Evolutionary conservation across 1,140 invertebrate species (phyloP), one percentile per base, ranked within the genome.

Genomic region (Cotesia glomerata): DNA sequence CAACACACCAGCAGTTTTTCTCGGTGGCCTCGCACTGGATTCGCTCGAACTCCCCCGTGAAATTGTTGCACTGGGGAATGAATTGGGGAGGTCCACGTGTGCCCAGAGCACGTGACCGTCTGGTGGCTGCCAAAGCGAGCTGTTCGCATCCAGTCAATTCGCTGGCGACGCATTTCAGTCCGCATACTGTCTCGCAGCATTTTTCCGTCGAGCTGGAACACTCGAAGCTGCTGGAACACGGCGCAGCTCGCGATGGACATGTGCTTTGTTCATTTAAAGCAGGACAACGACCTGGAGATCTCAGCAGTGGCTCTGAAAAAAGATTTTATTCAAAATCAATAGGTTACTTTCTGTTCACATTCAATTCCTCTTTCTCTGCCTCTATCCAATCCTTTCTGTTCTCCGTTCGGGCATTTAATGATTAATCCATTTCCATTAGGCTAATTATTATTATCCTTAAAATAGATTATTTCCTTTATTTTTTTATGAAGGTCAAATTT

Each of bases 1-100:
- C 93, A 4, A 95, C 93, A 80, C 94, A 95, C 92, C 93, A 96
- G 79, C 94, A 95, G 73, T 88, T 90, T 59, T 90, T 87, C 36
- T 89, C 89, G 39, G 90, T 89, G 45, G 91, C 90, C 39, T 90
- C 89, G 78, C 94, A 95, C 81, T 96, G 94, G 13, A 95, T 88
- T 32, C 88, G 86, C 79, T 94, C 92, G 77, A 95, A 96, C 71
- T 92, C 91, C 3, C 94, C 94, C 14, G 90, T 89, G 4, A 86
- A 85, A 63, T 88, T 88, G 77, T 90, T 87, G 78, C 94, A 95
- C 5, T 91, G 86, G 0, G 93, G 93, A 16, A 92, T 86, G 5
- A 91, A 86, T n/a, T 93, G 87, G 3, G 76, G 70, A 3, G 87
- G 86, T 0, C 82, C 82, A 9, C 85, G 64, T 2, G 88, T 75